Evolutionary conservation across 2,113 vertebrate species (phyloP).

Genomic region (Megaleporinus macrocephalus): DNA sequence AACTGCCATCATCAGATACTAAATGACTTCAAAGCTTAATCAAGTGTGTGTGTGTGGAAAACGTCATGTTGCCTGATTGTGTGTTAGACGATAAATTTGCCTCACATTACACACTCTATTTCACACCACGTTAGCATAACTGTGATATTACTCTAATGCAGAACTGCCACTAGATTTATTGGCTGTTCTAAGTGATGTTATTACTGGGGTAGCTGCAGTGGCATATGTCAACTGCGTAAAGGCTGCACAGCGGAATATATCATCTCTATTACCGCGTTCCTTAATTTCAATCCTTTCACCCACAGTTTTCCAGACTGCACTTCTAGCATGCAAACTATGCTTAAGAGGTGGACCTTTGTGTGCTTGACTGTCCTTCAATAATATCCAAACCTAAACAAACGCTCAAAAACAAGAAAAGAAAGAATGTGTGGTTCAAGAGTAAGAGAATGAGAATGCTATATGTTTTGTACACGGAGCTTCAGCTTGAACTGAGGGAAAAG

Average conservation of each 20-base stretch:
- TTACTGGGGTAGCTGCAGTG: slow-evolving; percentile 16
- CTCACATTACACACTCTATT: slow-evolving; percentile 43
- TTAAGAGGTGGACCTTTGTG: neutral
- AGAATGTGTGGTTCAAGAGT: too few species aligned
- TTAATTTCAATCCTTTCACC: neutral
- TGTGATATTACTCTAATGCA: slow-evolving; percentile 36
- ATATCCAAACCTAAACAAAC: neutral
- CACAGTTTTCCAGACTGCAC: neutral
- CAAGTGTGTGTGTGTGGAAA: neutral
- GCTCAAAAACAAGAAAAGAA: too few species aligned
- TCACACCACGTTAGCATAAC: slow-evolving; percentile 42
- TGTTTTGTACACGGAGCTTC: too few species aligned
- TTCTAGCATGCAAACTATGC: neutral
- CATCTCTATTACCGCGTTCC: neutral
- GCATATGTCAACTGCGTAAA: neutral
- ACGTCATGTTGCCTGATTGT: slow-evolving; percentile 14
- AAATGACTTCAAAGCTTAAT: slow-evolving; percentile 3
- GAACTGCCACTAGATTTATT: slow-evolving; percentile 11
- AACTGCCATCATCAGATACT: slow-evolving; percentile 1
- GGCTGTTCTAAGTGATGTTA: slow-evolving; percentile 4
- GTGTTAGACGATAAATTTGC: slow-evolving; percentile 39
- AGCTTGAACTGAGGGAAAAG: too few species aligned
- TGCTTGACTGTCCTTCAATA: neutral
- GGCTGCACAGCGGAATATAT: neutral
- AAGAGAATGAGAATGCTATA: too few species aligned